These are phyloP conservation scores for Falco peregrinus DNA, from an alignment of 2,797 vertebrate species.

Conservation along the genomic window DNA sequence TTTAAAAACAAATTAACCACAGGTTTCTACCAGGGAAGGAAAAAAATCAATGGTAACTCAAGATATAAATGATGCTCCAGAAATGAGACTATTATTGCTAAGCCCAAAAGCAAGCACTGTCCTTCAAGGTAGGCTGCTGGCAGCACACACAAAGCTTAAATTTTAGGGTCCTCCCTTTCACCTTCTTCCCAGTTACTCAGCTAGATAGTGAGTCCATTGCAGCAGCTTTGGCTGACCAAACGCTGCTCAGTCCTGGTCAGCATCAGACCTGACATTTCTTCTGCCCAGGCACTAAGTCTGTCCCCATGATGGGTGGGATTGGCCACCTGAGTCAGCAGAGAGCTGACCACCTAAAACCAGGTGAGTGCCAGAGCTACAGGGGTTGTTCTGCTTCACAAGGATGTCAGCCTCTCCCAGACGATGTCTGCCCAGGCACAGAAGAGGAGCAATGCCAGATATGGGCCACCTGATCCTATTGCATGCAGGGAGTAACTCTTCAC, in stretches of 20 bases:
- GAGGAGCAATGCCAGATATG: not conserved
- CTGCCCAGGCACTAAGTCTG: not conserved
- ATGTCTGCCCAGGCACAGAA: not conserved
- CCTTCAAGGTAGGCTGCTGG: not conserved
- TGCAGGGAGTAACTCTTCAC: not conserved
- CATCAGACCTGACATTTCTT: not conserved
- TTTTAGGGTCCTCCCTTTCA: not conserved
- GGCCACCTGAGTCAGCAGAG: not conserved
- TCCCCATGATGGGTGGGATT: not conserved
- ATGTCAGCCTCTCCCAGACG: not conserved
- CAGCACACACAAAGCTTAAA: not conserved
- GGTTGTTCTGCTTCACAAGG: not conserved
- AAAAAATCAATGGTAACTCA: not conserved
- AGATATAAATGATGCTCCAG: not conserved
- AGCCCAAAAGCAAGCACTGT: not conserved
- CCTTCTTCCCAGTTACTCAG: not conserved
- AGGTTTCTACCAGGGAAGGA: not conserved
- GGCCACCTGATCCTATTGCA: not conserved
- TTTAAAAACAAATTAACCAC: conserved; percentile 33
- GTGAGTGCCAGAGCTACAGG: not conserved
- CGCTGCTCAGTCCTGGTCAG: not conserved
- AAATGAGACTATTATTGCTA: not conserved
- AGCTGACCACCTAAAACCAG: not conserved
- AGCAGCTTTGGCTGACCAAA: not conserved
- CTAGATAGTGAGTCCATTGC: not conserved